Conservation (phyloP, 2,888 invertebrate species). For the Apamea epomidion region DNA sequence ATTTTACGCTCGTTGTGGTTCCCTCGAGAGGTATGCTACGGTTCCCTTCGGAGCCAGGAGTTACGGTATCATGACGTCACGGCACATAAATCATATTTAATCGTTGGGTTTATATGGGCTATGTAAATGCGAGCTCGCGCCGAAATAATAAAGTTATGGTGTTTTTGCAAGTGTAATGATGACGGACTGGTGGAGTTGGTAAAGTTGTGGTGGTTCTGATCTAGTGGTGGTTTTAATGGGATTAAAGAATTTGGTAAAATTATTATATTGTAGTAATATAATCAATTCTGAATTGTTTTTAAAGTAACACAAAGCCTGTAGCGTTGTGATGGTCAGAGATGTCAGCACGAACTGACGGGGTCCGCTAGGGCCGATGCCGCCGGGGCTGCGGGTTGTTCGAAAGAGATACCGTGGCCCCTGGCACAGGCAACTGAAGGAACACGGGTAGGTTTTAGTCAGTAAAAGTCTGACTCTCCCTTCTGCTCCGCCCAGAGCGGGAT, state of each 20-base stretch:
- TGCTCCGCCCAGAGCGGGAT: no score
- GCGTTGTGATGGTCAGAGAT: no score
- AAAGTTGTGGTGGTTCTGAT: conserved; percentile 19
- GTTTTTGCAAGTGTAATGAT: conserved; percentile 64
- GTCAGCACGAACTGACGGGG: no score
- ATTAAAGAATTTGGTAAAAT: background rate
- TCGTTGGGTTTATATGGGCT: conserved; percentile 77
- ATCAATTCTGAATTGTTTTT: background rate
- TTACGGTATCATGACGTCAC: conserved; percentile 79
- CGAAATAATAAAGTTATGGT: conserved; percentile 63
- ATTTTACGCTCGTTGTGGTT: conserved; percentile 86
- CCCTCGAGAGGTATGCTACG: conserved; percentile 78
- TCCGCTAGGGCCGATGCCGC: no score
- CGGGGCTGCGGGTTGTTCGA: no score
- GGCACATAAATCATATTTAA: conserved; percentile 86
- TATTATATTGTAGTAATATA: background rate
- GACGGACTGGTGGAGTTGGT: conserved; percentile 51
- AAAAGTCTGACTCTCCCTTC: no score
- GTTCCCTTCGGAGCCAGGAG: conserved; percentile 69
- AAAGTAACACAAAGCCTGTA: background rate
- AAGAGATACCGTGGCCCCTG: no score
- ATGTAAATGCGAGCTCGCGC: conserved; percentile 72
- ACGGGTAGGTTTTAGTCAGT: no score
- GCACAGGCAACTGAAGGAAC: no score
- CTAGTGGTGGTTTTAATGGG: conserved; percentile 20